A percentile compares a stretch with the other conserved stretches of the same genome.
Conservation (phyloP, 2,797 vertebrate species). For the Decapterus maruadsi region DNA sequence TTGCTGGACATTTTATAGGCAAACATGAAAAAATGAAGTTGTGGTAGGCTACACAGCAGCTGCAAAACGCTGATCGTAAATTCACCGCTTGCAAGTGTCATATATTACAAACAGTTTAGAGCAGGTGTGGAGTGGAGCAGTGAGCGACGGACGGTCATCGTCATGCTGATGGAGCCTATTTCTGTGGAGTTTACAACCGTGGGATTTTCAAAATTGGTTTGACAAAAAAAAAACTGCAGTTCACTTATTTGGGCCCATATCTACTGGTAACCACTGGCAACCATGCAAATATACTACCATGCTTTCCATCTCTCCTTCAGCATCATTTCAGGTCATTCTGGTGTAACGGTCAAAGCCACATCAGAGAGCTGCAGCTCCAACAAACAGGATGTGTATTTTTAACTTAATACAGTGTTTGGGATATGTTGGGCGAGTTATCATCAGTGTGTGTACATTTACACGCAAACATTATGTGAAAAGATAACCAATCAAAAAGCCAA, state of each 20-base stretch:
- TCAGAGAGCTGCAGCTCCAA: neutral
- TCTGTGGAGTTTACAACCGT: neutral
- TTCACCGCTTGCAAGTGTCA: too few species aligned
- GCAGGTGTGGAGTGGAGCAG: too few species aligned
- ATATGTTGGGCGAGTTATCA: neutral
- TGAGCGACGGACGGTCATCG: too few species aligned
- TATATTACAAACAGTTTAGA: neutral
- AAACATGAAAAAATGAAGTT: too few species aligned
- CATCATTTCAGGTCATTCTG: neutral
- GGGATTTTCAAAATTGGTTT: neutral
- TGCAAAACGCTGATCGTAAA: too few species aligned
- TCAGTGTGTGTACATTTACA: neutral
- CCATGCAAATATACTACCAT: constrained; percentile 4
- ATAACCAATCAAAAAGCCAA: neutral
- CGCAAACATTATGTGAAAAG: neutral
- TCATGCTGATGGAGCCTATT: neutral
- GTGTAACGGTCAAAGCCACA: constrained; percentile 1
- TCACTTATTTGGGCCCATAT: too few species aligned
- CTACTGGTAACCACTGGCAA: neutral
- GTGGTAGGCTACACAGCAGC: too few species aligned
- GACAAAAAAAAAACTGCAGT: neutral
- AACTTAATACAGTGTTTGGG: neutral
- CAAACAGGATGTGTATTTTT: constrained; percentile 7
- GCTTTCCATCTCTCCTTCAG: neutral
- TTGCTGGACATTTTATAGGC: too few species aligned